Evolutionary conservation across 1,140 invertebrate species (phyloP), one percentile per base, ranked within the genome.

Genomic region (Orussus abietinus): DNA sequence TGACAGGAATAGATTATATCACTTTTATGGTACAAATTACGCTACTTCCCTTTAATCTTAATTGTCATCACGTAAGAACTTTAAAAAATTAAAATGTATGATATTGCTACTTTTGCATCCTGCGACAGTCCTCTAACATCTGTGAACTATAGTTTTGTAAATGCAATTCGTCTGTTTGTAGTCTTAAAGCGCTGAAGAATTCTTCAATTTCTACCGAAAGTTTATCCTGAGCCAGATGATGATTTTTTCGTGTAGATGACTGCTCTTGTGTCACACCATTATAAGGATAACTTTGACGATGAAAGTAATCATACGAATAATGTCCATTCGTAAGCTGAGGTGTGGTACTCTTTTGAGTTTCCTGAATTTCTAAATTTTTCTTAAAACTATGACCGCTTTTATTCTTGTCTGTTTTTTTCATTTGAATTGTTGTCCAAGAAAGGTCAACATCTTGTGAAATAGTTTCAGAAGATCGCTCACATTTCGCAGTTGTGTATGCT

Each of bases 111-210:
- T n/a, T n/a, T n/a, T n/a, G n/a, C n/a, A n/a, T n/a, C n/a, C n/a
- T n/a, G n/a, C n/a, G n/a, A n/a, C 4, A 35, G 33, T 45, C 20
- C 38, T 49, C 18, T 7, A 60, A 42, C 53, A 69, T 62, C 37
- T 65, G 54, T 4, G 46, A 39, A n/a, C 43, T 44, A 48, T 70
- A 70, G 28, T 62, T 30, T 45, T 64, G 35, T 14, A 64, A 38
- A 41, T 70, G 66, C 13, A 66, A 43, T 5, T 46, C 43, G 45
- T 70, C 26, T 10, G 62, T 69, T 33, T 62, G 49, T 5, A 34
- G 14, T 38, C 54, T 53, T 14, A 70, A 44, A 17, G 54, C 50
- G 13, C 14, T 18, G 31, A 70, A 55, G 46, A 60, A 68, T 4
- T 38, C 18, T 17, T 70, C 64, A 21, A 65, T 46, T 29, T 51